Percentiles rank a stretch among this genome's conserved stretches.
Evolutionary conservation across 2,797 vertebrate genomes (phyloP).

Genomic region (Ibycter americanus): DNA sequence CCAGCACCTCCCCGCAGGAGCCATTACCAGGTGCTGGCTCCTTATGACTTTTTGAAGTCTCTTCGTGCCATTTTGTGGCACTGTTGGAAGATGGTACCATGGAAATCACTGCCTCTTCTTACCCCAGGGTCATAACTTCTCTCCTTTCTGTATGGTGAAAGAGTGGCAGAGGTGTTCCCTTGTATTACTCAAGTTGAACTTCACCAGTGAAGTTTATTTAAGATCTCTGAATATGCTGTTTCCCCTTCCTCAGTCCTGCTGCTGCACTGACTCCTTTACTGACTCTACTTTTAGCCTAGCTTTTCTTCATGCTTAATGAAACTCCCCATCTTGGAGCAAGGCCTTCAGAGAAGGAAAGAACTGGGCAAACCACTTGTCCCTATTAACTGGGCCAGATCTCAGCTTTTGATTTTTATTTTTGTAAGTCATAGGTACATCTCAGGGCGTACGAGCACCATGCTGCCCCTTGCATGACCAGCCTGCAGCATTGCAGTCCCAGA

Average conservation of each 20-base stretch:
- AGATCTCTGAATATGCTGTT: not conserved
- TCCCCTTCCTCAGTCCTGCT: not conserved
- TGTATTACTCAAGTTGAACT: not conserved
- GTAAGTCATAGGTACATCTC: not conserved
- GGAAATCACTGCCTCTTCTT: not conserved
- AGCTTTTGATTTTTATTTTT: not conserved
- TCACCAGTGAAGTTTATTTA: not conserved
- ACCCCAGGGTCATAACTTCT: not conserved
- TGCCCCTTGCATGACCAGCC: not conserved
- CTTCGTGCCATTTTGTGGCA: not conserved
- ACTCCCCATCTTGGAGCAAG: not conserved
- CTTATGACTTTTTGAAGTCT: not conserved
- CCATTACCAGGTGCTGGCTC: not conserved
- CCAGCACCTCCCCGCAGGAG: not conserved
- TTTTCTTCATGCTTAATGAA: not conserved
- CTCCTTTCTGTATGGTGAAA: accelerated
- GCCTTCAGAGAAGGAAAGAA: not conserved
- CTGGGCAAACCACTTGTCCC: not conserved
- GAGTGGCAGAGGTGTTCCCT: not conserved
- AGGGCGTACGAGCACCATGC: accelerated
- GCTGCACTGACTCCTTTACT: not conserved
- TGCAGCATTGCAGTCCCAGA: not conserved
- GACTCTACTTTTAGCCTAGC: not conserved
- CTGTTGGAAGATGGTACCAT: not conserved
- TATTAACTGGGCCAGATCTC: not conserved